Percentiles rank a stretch among this genome's conserved stretches.
phyloP scores from a whole-genome alignment of 1,140 invertebrate species.

The Lordiphosa collinella region DNA sequence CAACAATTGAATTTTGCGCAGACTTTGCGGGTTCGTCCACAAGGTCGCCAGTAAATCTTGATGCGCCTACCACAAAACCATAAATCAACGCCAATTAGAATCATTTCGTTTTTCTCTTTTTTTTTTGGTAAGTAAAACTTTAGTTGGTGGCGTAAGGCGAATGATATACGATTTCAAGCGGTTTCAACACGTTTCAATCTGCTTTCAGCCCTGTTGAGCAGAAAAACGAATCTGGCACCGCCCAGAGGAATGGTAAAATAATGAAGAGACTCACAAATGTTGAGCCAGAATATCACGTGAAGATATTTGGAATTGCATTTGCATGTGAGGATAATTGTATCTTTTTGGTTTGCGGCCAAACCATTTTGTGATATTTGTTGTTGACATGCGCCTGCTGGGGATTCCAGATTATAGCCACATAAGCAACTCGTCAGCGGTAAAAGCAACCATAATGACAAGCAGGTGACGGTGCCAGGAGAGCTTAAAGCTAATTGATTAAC shows the following conservation, averaged over 20 bases:
- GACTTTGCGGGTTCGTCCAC: slow-evolving; percentile 22
- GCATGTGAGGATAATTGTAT: neutral
- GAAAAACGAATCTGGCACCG: neutral
- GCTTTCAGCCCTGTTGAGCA: slow-evolving; percentile 3
- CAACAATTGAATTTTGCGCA: slow-evolving; percentile 66
- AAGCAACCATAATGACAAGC: neutral
- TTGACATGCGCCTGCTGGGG: slow-evolving; percentile 37
- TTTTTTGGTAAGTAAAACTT: neutral
- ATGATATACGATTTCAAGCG: slow-evolving; percentile 42
- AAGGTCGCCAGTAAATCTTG: slow-evolving; percentile 28
- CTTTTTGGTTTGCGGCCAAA: neutral
- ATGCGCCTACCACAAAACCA: slow-evolving; percentile 56
- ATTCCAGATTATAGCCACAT: slow-evolving; percentile 22
- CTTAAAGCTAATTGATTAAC: slow-evolving; percentile 30
- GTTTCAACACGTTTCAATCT: slow-evolving; percentile 61
- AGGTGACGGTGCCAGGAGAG: neutral
- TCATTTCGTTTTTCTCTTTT: slow-evolving; percentile 18
- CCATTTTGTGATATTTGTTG: slow-evolving; percentile 3
- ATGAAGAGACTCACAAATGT: slow-evolving; percentile 32
- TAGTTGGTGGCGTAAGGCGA: neutral
- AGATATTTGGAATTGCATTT: neutral
- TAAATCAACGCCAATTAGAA: slow-evolving; percentile 73
- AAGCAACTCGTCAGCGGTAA: neutral
- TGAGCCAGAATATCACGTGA: neutral
- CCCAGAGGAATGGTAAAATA: slow-evolving; percentile 32